phyloP scores from a whole-genome alignment of 2,797 vertebrate species.

The Numenius phaeopus region DNA sequence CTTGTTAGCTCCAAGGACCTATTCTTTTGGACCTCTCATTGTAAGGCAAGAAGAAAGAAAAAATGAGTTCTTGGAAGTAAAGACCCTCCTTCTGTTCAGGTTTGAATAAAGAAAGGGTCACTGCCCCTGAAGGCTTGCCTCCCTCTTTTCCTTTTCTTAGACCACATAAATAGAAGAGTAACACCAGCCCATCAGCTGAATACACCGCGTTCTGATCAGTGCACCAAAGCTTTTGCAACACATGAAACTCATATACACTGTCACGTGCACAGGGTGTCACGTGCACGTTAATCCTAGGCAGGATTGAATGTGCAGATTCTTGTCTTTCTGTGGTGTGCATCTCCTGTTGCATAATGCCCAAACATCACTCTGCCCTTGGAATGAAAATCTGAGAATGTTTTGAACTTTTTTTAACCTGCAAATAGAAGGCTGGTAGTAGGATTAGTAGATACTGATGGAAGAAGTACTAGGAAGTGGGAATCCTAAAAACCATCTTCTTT shows the following conservation, averaged over 20 bases:
- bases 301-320: neutral
- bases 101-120: slow-evolving; percentile 67
- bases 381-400: neutral
- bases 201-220: slow-evolving; percentile 41
- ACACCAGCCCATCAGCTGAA: slow-evolving; percentile 12
- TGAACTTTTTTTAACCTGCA: neutral
- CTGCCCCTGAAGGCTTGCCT: slow-evolving; percentile 24
- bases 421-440: neutral
- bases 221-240: slow-evolving; percentile 32
- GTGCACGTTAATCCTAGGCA: neutral
- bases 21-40: slow-evolving; percentile 19
- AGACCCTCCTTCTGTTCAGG: slow-evolving; percentile 54
- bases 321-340: neutral
- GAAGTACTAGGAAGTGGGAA: neutral
- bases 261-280: neutral
- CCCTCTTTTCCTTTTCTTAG: slow-evolving; percentile 45
- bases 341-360: neutral
- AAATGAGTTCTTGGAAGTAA: slow-evolving; percentile 55
- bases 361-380: neutral
- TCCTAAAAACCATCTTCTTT: neutral
- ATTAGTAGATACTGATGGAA: neutral
- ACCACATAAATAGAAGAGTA: slow-evolving; percentile 53
- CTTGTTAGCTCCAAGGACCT: slow-evolving; percentile 47
- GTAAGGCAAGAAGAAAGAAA: slow-evolving; percentile 52
- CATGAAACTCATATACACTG: neutral